A percentile compares a stretch with the other conserved stretches of the same genome.
These are phyloP conservation scores for Liolophura sinensis DNA, from an alignment of 1,140 invertebrate genomes.

Conservation along the genomic window DNA sequence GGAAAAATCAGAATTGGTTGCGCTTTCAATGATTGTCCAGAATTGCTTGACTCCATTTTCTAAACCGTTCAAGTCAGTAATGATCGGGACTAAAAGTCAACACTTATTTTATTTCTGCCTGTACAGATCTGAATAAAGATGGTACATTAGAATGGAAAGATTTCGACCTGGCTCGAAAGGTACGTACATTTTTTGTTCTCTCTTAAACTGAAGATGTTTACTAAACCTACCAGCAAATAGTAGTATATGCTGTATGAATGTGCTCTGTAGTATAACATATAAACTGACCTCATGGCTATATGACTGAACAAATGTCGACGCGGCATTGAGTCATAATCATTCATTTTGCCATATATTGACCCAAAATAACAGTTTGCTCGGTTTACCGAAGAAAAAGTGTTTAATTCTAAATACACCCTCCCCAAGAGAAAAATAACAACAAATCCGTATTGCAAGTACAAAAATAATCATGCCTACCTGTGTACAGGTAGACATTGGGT, in stretches of 20 bases:
- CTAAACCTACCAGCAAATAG: background rate
- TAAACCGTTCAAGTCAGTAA: background rate
- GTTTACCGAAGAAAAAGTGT: too few species aligned
- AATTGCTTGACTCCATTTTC: background rate
- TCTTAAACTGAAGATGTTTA: background rate
- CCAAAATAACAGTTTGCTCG: too few species aligned
- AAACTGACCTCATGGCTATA: background rate
- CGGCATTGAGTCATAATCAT: too few species aligned
- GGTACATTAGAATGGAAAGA: slow-evolving; percentile 50
- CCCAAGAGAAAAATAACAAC: too few species aligned
- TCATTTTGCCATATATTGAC: too few species aligned
- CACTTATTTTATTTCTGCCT: background rate
- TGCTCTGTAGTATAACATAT: background rate
- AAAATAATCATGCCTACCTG: too few species aligned
- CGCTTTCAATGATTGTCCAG: too few species aligned
- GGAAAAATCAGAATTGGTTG: too few species aligned
- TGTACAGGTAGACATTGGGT: too few species aligned
- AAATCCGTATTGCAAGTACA: too few species aligned
- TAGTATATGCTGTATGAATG: background rate
- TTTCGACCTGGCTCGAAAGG: slow-evolving; percentile 43
- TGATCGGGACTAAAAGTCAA: background rate
- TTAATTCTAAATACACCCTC: too few species aligned
- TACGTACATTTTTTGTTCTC: slow-evolving; percentile 7
- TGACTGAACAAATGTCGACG: background rate
- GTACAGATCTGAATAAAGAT: slow-evolving; percentile 47